Conservation (phyloP, 2,888 invertebrate species). For the Eutolmus rufibarbis region DNA sequence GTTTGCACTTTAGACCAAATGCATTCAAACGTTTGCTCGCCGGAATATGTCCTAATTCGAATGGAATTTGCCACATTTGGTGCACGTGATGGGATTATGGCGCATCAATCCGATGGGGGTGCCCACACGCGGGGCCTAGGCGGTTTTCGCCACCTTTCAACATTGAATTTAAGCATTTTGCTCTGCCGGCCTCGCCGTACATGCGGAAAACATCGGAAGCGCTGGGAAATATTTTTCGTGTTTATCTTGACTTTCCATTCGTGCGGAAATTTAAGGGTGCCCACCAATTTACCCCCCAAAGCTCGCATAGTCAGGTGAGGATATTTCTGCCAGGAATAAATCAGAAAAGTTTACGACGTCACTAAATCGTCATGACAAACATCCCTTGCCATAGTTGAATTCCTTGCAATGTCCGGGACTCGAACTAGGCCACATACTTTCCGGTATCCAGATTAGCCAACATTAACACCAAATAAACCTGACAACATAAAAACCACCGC, state of each 20-base stretch:
- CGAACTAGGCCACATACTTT: not conserved
- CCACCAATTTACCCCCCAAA: not conserved
- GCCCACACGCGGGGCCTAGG: not conserved
- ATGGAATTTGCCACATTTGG: not conserved
- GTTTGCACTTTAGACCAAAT: not conserved
- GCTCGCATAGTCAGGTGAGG: not conserved
- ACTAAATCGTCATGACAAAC: not conserved
- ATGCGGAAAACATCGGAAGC: not conserved
- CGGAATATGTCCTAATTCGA: not conserved
- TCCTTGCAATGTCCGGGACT: not conserved
- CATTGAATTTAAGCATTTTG: not conserved
- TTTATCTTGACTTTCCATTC: not conserved
- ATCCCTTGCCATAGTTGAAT: not conserved
- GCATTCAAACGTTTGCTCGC: not conserved
- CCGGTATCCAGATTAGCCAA: not conserved
- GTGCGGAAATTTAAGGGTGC: not conserved
- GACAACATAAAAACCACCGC: not conserved
- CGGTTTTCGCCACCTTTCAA: not conserved
- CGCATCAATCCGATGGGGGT: not conserved
- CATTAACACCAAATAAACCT: constrained; percentile 20
- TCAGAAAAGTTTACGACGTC: not conserved
- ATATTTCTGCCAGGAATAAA: not conserved
- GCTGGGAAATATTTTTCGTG: not conserved
- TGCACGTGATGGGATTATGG: not conserved
- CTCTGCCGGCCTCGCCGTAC: not conserved